Evolutionary conservation across 2,888 invertebrate genomes (phyloP).

Genomic region (Bursaphelenchus okinawaensis): DNA sequence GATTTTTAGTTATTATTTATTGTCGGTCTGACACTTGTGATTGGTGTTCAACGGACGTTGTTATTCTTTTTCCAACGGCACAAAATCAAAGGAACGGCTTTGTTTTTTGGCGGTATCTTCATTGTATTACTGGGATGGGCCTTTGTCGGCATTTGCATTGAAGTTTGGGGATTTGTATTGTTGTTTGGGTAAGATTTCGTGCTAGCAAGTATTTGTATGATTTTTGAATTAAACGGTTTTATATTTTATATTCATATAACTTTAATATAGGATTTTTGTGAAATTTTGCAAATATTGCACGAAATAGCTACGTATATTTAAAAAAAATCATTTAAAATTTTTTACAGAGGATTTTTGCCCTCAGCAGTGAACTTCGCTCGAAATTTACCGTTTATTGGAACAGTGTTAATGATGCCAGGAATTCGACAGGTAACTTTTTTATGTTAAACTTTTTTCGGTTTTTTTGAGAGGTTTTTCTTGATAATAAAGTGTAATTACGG

Average conservation of each 20-base stretch:
- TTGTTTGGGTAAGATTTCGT: slow-evolving; percentile 63
- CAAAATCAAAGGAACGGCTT: slow-evolving; percentile 34
- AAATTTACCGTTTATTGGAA: slow-evolving; percentile 83
- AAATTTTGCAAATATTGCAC: slow-evolving; percentile 13
- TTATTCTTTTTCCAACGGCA: slow-evolving; percentile 93
- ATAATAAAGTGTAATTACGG: too few species aligned
- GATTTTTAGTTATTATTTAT: slow-evolving; percentile 84
- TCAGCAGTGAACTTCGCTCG: slow-evolving; percentile 89
- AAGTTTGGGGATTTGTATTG: slow-evolving; percentile 86
- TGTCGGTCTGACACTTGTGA: slow-evolving; percentile 86
- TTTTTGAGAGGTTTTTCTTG: too few species aligned
- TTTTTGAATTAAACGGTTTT: not conserved
- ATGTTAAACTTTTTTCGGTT: too few species aligned
- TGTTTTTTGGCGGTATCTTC: slow-evolving; percentile 69
- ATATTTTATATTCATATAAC: not conserved
- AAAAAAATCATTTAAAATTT: not conserved
- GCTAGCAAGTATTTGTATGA: slow-evolving; percentile 1
- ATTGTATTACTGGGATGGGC: slow-evolving; percentile 92
- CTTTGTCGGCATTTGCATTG: slow-evolving; percentile 87
- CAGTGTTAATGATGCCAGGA: slow-evolving; percentile 79
- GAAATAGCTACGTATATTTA: slow-evolving; percentile 4
- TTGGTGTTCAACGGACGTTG: slow-evolving; percentile 87
- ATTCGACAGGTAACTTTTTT: slow-evolving; percentile 70
- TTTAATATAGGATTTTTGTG: not conserved
- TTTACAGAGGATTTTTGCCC: slow-evolving; percentile 86